phyloP scores from a whole-genome alignment of 2,888 invertebrate species.

The Lithophane socia region DNA sequence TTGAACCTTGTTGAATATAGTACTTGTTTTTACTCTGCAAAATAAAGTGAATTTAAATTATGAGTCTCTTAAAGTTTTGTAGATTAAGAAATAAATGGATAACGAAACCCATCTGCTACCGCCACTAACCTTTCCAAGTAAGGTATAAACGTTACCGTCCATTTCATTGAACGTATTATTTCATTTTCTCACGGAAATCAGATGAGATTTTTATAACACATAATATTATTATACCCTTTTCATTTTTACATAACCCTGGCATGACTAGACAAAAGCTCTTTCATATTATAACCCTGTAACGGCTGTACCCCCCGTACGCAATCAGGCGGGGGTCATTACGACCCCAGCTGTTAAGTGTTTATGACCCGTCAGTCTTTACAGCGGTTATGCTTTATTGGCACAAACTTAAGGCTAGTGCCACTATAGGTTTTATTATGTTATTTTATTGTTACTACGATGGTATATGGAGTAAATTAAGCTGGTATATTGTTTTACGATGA shows the following conservation, averaged over 20 bases:
- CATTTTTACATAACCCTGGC: conserved; percentile 5
- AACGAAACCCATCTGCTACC: no score
- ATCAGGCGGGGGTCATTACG: conserved; percentile 26
- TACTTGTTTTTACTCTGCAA: background rate
- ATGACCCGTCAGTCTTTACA: conserved; percentile 39
- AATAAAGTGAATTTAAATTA: background rate
- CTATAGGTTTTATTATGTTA: conserved; percentile 33
- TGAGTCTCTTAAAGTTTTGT: no score
- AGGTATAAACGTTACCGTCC: no score
- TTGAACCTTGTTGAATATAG: background rate
- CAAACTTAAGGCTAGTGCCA: conserved; percentile 35
- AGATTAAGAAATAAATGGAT: no score
- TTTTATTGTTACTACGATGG: conserved; percentile 9
- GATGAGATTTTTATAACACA: background rate
- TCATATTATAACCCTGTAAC: conserved; percentile 15
- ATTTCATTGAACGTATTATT: conserved; percentile 3
- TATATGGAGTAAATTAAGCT: conserved; percentile 5
- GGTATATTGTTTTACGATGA: conserved; percentile 20
- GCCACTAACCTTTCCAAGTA: no score
- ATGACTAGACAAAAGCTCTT: conserved; percentile 24
- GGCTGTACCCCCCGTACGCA: conserved; percentile 3
- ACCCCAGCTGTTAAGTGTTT: conserved; percentile 48
- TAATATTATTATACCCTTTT: background rate
- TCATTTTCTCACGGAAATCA: background rate
- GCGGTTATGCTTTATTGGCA: conserved; percentile 46